Conservation (phyloP, 2,797 vertebrate species). For the Tangara arthus region DNA sequence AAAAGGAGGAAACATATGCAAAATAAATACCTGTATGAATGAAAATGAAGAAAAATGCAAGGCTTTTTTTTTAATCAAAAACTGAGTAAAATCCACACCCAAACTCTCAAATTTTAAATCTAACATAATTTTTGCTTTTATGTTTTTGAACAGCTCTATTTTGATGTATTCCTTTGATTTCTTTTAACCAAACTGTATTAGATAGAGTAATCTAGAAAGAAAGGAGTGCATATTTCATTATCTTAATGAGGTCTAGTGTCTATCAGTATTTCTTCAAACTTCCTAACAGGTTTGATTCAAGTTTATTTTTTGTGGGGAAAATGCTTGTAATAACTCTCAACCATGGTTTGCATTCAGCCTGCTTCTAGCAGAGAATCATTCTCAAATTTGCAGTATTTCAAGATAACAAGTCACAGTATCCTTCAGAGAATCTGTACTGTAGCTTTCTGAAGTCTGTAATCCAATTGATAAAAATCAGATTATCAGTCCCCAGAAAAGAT, state of each 20-base stretch:
- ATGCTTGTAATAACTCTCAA: background rate
- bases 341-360: background rate
- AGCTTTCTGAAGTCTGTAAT: background rate
- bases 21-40: background rate
- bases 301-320: background rate
- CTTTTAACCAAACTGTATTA: background rate
- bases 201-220: background rate
- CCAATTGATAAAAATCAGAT: background rate
- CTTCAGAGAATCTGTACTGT: background rate
- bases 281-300: background rate
- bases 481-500: background rate
- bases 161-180: background rate
- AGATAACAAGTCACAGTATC: background rate
- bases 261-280: background rate
- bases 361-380: background rate
- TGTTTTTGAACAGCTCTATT: background rate
- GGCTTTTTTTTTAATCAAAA: background rate
- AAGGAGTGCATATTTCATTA: background rate
- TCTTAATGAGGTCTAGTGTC: background rate
- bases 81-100: background rate
- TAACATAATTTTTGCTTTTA: background rate
- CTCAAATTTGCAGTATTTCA: background rate
- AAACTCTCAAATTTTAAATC: background rate
- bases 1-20: background rate
- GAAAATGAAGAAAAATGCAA: background rate